Percentiles rank a stretch among this genome's conserved stretches.
Conservation (phyloP, 2,797 vertebrate genomes). For the Sebastolobus alascanus region DNA sequence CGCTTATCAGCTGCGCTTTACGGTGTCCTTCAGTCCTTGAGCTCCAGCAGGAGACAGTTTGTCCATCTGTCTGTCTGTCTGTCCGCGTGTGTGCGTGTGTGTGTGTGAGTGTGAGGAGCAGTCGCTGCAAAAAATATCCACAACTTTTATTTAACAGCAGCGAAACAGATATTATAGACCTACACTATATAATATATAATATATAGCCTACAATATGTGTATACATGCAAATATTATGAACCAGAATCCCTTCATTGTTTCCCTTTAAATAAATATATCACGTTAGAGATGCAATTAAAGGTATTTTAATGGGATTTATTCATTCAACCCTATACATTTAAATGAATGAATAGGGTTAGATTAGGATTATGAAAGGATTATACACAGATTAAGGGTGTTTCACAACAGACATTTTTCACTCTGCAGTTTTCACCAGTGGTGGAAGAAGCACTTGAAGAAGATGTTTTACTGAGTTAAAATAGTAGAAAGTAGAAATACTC, state of each 20-base stretch:
- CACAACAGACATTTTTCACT: background rate
- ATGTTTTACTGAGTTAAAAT: too few relatives aligned
- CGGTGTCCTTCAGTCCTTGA: slow-evolving; percentile 72
- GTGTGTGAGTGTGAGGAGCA: background rate
- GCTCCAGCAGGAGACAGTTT: slow-evolving; percentile 54
- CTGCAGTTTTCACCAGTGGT: background rate
- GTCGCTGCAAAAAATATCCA: slow-evolving; percentile 19
- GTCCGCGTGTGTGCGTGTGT: background rate
- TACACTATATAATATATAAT: too few relatives aligned
- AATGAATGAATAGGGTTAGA: background rate
- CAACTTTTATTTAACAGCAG: background rate
- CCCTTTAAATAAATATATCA: background rate
- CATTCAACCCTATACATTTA: background rate
- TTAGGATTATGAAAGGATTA: background rate
- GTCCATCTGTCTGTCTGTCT: slow-evolving; percentile 22
- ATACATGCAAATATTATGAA: too few relatives aligned
- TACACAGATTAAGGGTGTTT: background rate
- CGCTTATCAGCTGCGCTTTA: slow-evolving; percentile 74
- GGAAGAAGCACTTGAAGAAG: too few relatives aligned
- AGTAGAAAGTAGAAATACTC: too few relatives aligned
- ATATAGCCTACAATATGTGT: too few relatives aligned
- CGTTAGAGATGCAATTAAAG: background rate
- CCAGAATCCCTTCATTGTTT: too few relatives aligned
- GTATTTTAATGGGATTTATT: background rate
- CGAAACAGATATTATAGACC: too few relatives aligned